Evolutionary conservation across 2,888 invertebrate species (phyloP), one percentile per base, ranked within the genome.

Genomic region (Microplitis deprimator): DNA sequence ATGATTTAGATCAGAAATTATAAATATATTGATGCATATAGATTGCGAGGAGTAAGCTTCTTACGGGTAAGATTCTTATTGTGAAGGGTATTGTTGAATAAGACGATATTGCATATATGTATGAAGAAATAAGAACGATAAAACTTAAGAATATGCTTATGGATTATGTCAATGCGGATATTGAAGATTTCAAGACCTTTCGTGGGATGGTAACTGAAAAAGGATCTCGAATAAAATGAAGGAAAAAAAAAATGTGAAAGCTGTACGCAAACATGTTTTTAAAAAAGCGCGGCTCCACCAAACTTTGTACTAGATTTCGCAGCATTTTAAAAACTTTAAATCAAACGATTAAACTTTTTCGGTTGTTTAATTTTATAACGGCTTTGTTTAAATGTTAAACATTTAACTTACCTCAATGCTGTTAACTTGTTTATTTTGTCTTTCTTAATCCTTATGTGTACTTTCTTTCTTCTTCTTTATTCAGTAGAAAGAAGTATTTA

Each of bases 231-330:
- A 7, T 3, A 50, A 50, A 50, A 50, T 20, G 17, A n/a, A 16
- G 40, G 41, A 7, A 16, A 41, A 17, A 17, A 68, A 16, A 40
- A 38, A 40, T 38, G 13, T 68, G 16, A 41, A 68, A 68, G 40
- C 41, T 20, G 17, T 17, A 16, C 10, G 68, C 68, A 68, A 68
- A 68, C 68, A 68, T 41, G 68, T 68, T 68, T 68, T 39, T 16
- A 16, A 68, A 68, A 68, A 68, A 68, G 8, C 41, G 50, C 50
- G 68, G 20, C 40, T 68, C 8, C 17, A 20, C 20, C 68, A 68
- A 68, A 40, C 50, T 68, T 40, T 40, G 8, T 39, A 13, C n/a
- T 41, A 16, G 8, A 17, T n/a, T 41, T 68, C 4, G 0, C 13
- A 13, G 50, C 50, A 50, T 50, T 13, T 29, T 29, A 29, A 13